Base-by-base conservation (phyloP, 2,888 invertebrate genomes). In the Myopa testacea region DNA sequence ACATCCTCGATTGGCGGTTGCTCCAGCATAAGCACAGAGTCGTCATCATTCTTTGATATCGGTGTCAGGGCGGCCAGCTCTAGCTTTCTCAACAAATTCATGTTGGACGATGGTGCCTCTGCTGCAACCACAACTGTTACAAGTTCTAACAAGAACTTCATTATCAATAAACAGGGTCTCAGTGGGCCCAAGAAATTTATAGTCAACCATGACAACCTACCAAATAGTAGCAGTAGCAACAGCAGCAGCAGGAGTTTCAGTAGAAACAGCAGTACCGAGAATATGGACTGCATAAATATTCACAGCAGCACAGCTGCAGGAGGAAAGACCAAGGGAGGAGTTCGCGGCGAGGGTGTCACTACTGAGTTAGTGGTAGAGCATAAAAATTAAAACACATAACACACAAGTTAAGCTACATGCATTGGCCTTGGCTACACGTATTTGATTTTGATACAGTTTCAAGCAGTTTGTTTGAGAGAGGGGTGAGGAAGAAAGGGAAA, bases 1-100 rank as follows among this genome's bases (percentile, higher is more conserved):
- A 85, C 86, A 1, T 87, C 88, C 0, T 86, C 87, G 0, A 84
- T 86, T 73, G 87, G 88, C n/a, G 86, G 85, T 58, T 87, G 87
- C 45, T 84, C 87, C 55, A 86, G 85, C 77, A 85, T 87, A 40
- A 86, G 87, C 81, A 83, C 85, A 77, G 87, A 87, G 75, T 85
- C 88, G 8, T 84, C 85, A 55, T 75, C 75, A 40, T 80, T 75
- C 67, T 77, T 67, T 60, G 80, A 78, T 52, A 78, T 71, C 58
- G 78, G 84, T 10, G 84, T 84, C 76, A 82, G 78, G 4, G 78
- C 85, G 38, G 83, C 86, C 70, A 65, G 7, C 38, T 83, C 84
- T 12, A 77, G 62, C 37, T 86, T 86, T 50, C 76, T 78, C 14
- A 78, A 80, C 63, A 75, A 71, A 75, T 72, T 80, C 37, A 70